Percentiles rank a stretch among this genome's conserved stretches.
Evolutionary conservation across 2,888 invertebrate species (phyloP).

Genomic region (Oscheius sp.): DNA sequence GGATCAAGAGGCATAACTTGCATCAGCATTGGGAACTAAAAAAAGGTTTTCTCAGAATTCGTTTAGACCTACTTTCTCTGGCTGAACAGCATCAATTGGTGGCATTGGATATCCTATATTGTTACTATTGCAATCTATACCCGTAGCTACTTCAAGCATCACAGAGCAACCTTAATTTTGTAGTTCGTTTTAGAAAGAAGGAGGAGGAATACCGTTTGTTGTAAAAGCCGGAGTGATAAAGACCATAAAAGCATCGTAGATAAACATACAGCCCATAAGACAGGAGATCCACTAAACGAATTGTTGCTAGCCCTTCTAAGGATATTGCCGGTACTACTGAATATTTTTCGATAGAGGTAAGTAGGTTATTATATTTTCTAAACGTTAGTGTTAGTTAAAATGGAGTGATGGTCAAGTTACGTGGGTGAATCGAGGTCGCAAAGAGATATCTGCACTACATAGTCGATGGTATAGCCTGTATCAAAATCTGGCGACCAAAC

Average conservation of each 20-base stretch:
- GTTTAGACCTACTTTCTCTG: slow-evolving; percentile 41
- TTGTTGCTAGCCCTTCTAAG: not conserved
- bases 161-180: slow-evolving; percentile 75
- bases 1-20: slow-evolving; percentile 73
- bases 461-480: slow-evolving; percentile 42
- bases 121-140: slow-evolving; percentile 46
- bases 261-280: slow-evolving; percentile 74
- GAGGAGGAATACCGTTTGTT: too few relatives aligned
- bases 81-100: slow-evolving; percentile 48
- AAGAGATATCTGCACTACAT: slow-evolving; percentile 39
- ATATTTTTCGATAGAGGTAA: slow-evolving; percentile 34
- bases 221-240: slow-evolving; percentile 76
- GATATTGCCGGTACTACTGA: not conserved
- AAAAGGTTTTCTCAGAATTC: slow-evolving; percentile 12
- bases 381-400: slow-evolving; percentile 43
- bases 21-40: slow-evolving; percentile 74
- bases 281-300: slow-evolving; percentile 72
- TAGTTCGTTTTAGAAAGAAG: too few relatives aligned
- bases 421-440: slow-evolving; percentile 31
- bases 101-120: slow-evolving; percentile 54
- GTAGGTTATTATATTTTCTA: too few relatives aligned
- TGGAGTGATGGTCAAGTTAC: slow-evolving; percentile 49
- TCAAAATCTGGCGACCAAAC: too few relatives aligned
- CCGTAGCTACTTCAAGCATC: slow-evolving; percentile 74
- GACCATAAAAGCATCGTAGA: slow-evolving; percentile 77